Evolutionary conservation across 2,797 vertebrate species (phyloP), one percentile per base, ranked within the genome.

Genomic region (Crocidura indochinensis): DNA sequence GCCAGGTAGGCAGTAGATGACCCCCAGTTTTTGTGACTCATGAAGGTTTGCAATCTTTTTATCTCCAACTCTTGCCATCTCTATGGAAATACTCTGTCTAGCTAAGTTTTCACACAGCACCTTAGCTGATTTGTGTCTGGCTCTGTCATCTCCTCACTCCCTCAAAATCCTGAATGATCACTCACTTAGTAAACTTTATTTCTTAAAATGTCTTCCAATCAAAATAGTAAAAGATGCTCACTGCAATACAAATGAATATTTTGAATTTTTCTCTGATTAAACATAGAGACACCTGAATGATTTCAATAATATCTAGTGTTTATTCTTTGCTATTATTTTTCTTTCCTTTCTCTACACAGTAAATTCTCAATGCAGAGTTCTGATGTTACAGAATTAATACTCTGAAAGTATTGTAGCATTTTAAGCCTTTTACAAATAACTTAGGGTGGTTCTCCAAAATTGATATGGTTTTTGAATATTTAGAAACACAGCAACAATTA

Each of bases 121-220:
- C 53, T 53, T 69, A 79, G 15, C 71, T 90, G 69, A 65, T 62
- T 76, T 84, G 0, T 31, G 81, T 71, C 51, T 64, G 46, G 27
- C 38, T 75, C 44, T 6, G 17, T 53, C 29, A 47, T 80, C 44
- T 74, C n/a, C 44, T 73, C 29, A 1, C 78, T 47, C 65, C 20
- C 62, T n/a, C 47, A 91, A 82, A 78, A 15, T 19, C 44, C 47
- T 47, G 0, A 29, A 87, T 46, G 84, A 85, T 11, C 81, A 47
- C 11, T 85, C 24, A 24, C 31, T 84, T 78, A 69, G 53, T 56
- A 56, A 17, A 44, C 17, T 51, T 91, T 67, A 69, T 74, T 51
- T 91, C 24, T 79, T 90, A 62, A 77, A 80, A 81, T 74, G 64
- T 83, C 51, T 69, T 69, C 17, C 71, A 60, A 1, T 62, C 6